phyloP scores from a whole-genome alignment of 2,888 invertebrate species.

The Caradrina kadenii region DNA sequence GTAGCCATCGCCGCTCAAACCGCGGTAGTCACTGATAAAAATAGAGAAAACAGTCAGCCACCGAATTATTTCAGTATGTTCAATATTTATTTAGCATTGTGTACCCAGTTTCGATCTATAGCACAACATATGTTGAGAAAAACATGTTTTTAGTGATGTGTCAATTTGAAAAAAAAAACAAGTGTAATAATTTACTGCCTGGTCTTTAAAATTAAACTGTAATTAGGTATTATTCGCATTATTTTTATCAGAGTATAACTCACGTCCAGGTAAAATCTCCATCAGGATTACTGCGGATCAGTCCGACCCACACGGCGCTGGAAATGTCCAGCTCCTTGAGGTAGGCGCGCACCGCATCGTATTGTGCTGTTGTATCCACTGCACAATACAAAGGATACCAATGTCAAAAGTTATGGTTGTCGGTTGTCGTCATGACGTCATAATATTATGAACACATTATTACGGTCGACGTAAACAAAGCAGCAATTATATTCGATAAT shows the following conservation, averaged over 20 bases:
- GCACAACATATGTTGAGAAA: too few species aligned
- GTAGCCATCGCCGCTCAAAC: constrained; percentile 92
- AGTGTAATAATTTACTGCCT: neutral
- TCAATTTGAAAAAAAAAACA: too few species aligned
- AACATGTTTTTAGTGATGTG: too few species aligned
- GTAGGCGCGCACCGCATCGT: constrained; percentile 94
- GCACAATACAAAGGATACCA: constrained; percentile 66
- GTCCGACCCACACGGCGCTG: constrained; percentile 94
- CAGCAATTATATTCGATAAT: too few species aligned
- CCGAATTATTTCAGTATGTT: neutral
- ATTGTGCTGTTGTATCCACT: constrained; percentile 95
- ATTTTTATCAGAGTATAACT: constrained; percentile 76
- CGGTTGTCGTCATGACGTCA: neutral
- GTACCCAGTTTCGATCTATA: too few species aligned
- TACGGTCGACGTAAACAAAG: too few species aligned
- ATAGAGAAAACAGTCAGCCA: neutral
- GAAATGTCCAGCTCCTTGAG: constrained; percentile 94
- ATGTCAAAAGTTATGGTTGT: neutral
- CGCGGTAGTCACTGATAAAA: constrained; percentile 89
- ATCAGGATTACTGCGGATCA: constrained; percentile 93
- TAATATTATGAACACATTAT: constrained; percentile 10
- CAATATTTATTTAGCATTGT: too few species aligned
- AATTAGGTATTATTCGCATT: too few species aligned
- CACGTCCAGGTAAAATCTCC: constrained; percentile 95
- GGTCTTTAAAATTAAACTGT: too few species aligned